Base-by-base conservation (phyloP, 2,888 invertebrate genomes). In the Notocelia uddmanniana region DNA sequence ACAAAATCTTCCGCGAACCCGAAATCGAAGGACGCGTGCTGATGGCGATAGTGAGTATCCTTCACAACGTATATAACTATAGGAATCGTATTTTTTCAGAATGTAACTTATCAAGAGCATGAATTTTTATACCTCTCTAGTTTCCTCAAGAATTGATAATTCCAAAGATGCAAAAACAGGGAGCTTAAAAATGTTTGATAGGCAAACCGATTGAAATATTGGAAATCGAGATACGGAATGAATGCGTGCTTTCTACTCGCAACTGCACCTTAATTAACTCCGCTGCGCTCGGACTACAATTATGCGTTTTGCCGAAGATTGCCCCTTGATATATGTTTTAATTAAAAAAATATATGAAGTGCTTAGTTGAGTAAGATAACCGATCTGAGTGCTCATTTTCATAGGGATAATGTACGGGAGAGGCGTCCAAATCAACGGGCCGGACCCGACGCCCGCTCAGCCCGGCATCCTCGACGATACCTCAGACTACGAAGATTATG, bases 21-120 rank as follows among this genome's bases (percentile, higher is more conserved):
- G 79, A 26, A 68, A 70, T 18, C 82, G 83, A 15, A 79, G 83
- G 13, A 75, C 80, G 18, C 84, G 81, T 1, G 85, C 89, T 6
- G 86, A 85, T 19, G 88, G 88, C 3, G 89, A 89, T 67, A 81
- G 88, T 88, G 71, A 83, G 83, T 77, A 62, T 63, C 10, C 21
- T 21, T n/a, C n/a, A n/a, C n/a, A n/a, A n/a, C n/a, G n/a, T n/a
- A n/a, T n/a, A n/a, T n/a, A n/a, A n/a, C n/a, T n/a, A n/a, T n/a
- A n/a, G n/a, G n/a, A n/a, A n/a, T n/a, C n/a, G n/a, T n/a, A n/a
- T n/a, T n/a, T n/a, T n/a, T n/a, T n/a, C n/a, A n/a, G n/a, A n/a
- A n/a, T n/a, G n/a, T n/a, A n/a, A n/a, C n/a, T n/a, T n/a, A n/a
- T n/a, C n/a, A n/a, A n/a, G n/a, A n/a, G n/a, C n/a, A n/a, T n/a